Evolutionary conservation across 2,797 vertebrate genomes (phyloP).

Genomic region (Chrysocyon brachyurus): DNA sequence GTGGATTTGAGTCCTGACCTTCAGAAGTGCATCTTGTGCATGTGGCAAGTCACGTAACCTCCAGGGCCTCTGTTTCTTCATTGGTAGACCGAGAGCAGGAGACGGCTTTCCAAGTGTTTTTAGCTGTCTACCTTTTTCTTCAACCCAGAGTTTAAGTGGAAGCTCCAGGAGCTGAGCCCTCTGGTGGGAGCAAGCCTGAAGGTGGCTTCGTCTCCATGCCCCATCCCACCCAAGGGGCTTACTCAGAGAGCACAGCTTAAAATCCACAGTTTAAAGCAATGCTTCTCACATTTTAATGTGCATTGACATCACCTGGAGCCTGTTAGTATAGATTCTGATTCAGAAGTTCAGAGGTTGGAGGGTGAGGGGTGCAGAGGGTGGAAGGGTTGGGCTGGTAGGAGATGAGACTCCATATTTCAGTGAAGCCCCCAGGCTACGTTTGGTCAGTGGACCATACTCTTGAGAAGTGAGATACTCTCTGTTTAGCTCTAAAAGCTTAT

Average conservation of each 20-base stretch:
- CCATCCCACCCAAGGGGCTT: no score
- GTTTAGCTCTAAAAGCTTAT: background rate
- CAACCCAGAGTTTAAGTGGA: background rate
- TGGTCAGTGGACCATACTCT: background rate
- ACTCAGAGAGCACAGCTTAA: background rate
- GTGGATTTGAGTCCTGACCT: background rate
- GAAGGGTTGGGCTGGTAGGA: background rate
- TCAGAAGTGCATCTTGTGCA: rapidly evolving
- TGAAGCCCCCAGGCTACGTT: background rate
- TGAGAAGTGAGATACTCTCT: background rate
- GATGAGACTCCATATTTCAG: background rate
- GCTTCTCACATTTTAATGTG: background rate
- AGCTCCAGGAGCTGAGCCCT: background rate
- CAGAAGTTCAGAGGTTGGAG: background rate
- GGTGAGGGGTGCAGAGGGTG: background rate
- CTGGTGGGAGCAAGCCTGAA: background rate
- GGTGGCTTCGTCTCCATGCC: background rate
- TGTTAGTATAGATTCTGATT: background rate
- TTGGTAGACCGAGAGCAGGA: background rate
- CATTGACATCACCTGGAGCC: background rate
- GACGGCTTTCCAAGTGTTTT: background rate
- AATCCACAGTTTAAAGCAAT: background rate
- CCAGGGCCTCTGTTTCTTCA: rapidly evolving
- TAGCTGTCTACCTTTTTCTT: background rate
- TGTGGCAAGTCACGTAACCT: rapidly evolving